A percentile compares a stretch with the other conserved stretches of the same genome.
Conservation (phyloP, 2,797 vertebrate species). For the Spheniscus humboldti region DNA sequence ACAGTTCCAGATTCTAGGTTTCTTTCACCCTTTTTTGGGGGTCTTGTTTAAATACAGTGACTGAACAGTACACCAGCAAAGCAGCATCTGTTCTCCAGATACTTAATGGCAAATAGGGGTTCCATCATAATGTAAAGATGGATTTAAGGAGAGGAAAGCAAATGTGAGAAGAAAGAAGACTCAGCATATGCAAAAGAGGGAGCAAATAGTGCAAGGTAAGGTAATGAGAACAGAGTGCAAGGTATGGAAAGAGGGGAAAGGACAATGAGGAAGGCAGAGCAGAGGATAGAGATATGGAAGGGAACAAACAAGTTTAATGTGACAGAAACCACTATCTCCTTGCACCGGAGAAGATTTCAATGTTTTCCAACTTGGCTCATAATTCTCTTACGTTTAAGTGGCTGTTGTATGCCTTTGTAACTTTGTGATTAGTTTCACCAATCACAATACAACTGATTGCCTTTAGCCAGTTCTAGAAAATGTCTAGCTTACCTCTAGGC, state of each 20-base stretch:
- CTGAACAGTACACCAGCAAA: background rate
- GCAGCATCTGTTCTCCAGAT: background rate
- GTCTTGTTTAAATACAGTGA: background rate
- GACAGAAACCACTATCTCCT: background rate
- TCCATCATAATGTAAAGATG: background rate
- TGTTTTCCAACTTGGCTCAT: background rate
- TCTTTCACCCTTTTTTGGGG: background rate
- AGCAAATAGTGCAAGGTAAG: background rate
- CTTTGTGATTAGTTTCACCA: background rate
- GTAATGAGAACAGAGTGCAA: background rate
- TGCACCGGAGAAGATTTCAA: background rate
- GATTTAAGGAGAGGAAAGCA: background rate
- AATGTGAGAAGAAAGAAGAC: background rate
- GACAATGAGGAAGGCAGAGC: background rate
- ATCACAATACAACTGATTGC: background rate
- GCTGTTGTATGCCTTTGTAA: background rate
- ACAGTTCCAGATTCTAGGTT: background rate
- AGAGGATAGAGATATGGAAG: background rate
- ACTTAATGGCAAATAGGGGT: background rate
- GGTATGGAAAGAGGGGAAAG: background rate
- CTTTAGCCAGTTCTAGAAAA: background rate
- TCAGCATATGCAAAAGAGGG: background rate
- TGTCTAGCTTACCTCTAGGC: background rate
- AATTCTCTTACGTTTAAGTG: background rate
- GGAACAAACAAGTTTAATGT: background rate